Conservation (phyloP, 2,113 vertebrate genomes). For the Acrocephalus arundinaceus region DNA sequence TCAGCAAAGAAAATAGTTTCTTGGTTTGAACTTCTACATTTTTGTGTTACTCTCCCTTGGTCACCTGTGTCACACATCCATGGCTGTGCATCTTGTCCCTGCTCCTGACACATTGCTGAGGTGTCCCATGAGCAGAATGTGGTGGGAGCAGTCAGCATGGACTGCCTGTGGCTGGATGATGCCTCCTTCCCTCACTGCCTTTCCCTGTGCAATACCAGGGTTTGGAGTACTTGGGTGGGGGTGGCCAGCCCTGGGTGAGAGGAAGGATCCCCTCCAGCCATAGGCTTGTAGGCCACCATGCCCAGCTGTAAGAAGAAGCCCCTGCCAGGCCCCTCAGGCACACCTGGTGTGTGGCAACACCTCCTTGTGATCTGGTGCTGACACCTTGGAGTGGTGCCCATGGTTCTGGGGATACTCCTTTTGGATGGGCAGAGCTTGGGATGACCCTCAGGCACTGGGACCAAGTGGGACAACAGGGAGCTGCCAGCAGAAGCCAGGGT, state of each 20-base stretch:
- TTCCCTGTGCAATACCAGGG: not conserved
- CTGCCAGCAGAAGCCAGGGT: not conserved
- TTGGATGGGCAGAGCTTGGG: not conserved
- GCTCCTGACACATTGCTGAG: not conserved
- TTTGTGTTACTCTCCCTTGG: not conserved
- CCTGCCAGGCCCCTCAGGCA: not conserved
- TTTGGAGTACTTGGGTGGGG: not conserved
- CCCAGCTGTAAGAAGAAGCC: not conserved
- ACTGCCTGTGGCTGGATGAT: not conserved
- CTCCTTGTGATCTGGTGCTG: not conserved
- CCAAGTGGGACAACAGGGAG: not conserved
- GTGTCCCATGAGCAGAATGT: not conserved
- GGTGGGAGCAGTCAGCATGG: not conserved
- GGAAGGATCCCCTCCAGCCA: not conserved
- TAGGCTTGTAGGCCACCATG: not conserved
- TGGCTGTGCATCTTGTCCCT: not conserved
- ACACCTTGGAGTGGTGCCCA: not conserved
- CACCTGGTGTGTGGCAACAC: rapidly evolving
- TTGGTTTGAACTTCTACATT: not conserved
- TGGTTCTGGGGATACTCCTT: not conserved
- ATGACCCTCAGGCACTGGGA: not conserved
- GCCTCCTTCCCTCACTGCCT: not conserved
- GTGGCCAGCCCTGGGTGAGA: not conserved
- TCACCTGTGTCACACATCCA: not conserved
- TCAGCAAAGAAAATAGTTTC: not conserved